phyloP scores from a whole-genome alignment of 2,113 vertebrate species.

The Macaca mulatta region DNA sequence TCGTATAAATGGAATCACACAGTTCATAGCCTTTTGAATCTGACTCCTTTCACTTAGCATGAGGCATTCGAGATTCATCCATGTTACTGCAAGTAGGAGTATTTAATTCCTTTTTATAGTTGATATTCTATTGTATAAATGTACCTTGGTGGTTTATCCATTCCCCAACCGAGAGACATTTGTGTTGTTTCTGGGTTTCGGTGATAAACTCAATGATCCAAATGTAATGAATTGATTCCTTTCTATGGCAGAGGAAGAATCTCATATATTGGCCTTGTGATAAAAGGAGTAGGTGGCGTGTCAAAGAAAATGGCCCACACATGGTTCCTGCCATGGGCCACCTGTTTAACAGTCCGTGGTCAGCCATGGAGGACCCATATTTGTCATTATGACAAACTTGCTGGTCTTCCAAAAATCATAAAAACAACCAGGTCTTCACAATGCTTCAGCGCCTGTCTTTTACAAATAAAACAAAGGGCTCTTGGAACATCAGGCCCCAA shows the following conservation, averaged over 20 bases:
- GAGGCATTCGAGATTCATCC: neutral
- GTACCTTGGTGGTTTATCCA: neutral
- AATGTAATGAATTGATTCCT: neutral
- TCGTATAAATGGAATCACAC: neutral
- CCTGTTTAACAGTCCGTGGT: neutral
- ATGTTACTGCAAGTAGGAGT: neutral
- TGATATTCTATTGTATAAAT: neutral
- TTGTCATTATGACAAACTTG: neutral
- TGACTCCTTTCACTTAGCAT: neutral
- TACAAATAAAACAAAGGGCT: neutral
- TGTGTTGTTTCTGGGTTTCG: neutral
- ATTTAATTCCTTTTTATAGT: neutral
- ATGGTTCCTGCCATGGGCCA: neutral
- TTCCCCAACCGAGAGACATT: neutral
- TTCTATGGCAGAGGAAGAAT: neutral
- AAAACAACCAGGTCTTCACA: neutral
- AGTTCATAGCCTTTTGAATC: neutral
- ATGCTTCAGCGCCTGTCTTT: neutral
- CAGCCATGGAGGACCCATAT: neutral
- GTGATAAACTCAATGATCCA: neutral
- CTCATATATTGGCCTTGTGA: neutral
- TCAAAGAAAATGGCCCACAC: neutral
- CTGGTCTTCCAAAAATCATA: neutral
- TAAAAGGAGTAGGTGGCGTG: neutral
- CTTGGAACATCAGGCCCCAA: neutral